Evolutionary conservation across 1,140 invertebrate genomes (phyloP), one percentile per base, ranked within the genome.

Genomic region (Idris sp.): DNA sequence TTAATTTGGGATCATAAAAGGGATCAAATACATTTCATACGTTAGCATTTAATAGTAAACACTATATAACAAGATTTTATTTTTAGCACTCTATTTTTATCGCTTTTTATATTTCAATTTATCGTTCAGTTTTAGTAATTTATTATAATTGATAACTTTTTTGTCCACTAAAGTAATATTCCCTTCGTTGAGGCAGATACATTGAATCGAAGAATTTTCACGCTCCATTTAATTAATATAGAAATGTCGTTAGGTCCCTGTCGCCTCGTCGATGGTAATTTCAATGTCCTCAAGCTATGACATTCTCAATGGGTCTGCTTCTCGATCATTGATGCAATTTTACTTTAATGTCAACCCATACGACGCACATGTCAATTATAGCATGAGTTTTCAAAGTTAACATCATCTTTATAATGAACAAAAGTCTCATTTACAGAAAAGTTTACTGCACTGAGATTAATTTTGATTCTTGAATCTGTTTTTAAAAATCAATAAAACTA

Each of bases 211-310:
- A 54, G 38, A 71, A 71, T 56, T 71, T 71, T 71, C 67, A 43
- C 49, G 56, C 56, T 71, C 67, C 56, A 71, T 71, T 71, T 71
- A 61, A 71, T 71, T 71, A 71, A 71, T 71, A 71, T 71, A 71
- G 67, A 71, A 71, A 71, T 62, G 67, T 71, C 67, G 67, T 71
- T 71, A 71, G 67, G 56, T 54, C 56, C 46, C 67, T 19, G 48
- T 62, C 67, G 56, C 40, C 41, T 61, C 54, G 36, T 43, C 44
- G 53, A 38, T 46, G 54, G 48, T 61, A 71, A 53, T 71, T 71
- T 40, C 67, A 71, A 46, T 71, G 67, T 71, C 67, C 56, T 54
- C 67, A 9, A 71, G 67, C 56, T 46, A 54, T 61, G 48, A 61
- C 54, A 48, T 30, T 58, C 65, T 44, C 44, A 11, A 13, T 44